Evolutionary conservation across 1,140 invertebrate species (phyloP).

Genomic region (Solenopsis fugax): DNA sequence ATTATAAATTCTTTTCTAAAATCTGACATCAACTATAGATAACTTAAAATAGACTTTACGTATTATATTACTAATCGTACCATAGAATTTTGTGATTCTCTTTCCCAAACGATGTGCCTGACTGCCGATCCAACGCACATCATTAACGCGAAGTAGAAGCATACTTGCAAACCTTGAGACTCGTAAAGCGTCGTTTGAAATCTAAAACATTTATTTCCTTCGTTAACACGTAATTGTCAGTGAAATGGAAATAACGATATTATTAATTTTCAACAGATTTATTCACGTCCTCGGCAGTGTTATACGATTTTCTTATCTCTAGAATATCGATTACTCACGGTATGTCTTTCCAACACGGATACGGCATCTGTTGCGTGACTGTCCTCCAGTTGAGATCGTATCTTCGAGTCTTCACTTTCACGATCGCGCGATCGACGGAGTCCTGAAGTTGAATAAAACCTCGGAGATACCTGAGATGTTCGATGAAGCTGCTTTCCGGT

Average conservation of each 20-base stretch:
- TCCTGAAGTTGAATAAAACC: constrained; percentile 90
- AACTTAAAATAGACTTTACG: background rate
- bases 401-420: constrained; percentile 84
- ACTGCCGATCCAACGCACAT: constrained; percentile 88
- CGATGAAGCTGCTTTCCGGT: constrained; percentile 88
- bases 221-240: background rate
- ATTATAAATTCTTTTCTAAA: constrained; percentile 10
- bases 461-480: constrained; percentile 89
- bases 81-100: constrained; percentile 90
- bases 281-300: background rate
- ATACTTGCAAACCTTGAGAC: constrained; percentile 88
- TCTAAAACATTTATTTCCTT: constrained; percentile 80
- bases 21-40: background rate
- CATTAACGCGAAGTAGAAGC: constrained; percentile 89
- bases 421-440: constrained; percentile 89
- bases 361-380: constrained; percentile 90
- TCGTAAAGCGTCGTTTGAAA: constrained; percentile 89
- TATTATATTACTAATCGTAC: constrained; percentile 81
- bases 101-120: constrained; percentile 89
- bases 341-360: constrained; percentile 89
- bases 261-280: background rate
- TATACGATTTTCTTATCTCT: constrained; percentile 12
- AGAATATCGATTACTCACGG: constrained; percentile 85
- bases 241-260: background rate
- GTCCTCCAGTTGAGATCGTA: constrained; percentile 85